phyloP scores from a whole-genome alignment of 2,888 invertebrate genomes.

The Onchidella celtica region DNA sequence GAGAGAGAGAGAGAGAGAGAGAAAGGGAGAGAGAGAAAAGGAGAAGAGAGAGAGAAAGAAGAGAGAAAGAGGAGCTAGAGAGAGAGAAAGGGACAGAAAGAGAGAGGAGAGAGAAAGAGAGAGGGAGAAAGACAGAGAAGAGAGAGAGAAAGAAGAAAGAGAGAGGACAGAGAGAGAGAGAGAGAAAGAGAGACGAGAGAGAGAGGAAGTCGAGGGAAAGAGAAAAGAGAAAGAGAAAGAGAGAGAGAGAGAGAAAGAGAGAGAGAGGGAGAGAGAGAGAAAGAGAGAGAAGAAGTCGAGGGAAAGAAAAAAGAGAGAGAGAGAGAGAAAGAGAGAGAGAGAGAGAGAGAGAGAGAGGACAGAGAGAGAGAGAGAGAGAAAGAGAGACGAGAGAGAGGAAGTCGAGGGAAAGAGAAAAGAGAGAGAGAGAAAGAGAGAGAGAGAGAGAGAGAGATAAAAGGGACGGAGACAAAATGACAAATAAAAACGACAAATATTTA shows the following conservation, averaged over 20 bases:
- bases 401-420: neutral
- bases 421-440: slow-evolving; percentile 8
- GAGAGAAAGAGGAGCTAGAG: slow-evolving; percentile 8
- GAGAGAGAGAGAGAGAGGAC: neutral
- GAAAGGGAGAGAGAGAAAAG: neutral
- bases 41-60: neutral
- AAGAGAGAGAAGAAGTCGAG: too few species aligned
- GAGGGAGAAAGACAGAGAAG: neutral
- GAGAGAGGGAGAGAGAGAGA: too few species aligned
- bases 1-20: neutral
- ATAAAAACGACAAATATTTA: too few species aligned
- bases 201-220: too few species aligned
- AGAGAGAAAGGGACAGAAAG: slow-evolving; percentile 32
- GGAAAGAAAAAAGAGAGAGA: too few species aligned
- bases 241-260: too few species aligned
- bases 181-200: too few species aligned
- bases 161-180: neutral
- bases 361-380: slow-evolving; percentile 13
- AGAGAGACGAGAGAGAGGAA: slow-evolving; percentile 33
- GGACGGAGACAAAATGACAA: neutral
- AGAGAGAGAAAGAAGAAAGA: slow-evolving; percentile 8
- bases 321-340: too few species aligned
- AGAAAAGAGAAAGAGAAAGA: too few species aligned
- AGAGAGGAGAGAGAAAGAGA: slow-evolving; percentile 13
- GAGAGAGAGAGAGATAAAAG: slow-evolving; percentile 11